Evolutionary conservation across 2,888 invertebrate genomes (phyloP), one percentile per base, ranked within the genome.

Genomic region (Helicoverpa assulta): DNA sequence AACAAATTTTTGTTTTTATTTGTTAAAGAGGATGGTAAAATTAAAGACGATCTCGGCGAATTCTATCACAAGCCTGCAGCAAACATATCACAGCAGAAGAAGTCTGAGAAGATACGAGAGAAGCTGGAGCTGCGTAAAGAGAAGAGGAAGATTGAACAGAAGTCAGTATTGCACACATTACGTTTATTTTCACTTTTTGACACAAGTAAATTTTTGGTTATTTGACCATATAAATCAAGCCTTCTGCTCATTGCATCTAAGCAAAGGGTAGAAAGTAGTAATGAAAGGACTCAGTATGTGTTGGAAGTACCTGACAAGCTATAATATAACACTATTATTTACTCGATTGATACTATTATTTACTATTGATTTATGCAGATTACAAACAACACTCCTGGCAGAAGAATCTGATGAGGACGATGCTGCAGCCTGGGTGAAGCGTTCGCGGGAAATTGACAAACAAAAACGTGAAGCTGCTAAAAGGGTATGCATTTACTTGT

Each of bases 31-130:
- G 96, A 95, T 73, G 96, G 94, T 76, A 96, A 96, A 81, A 91
- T 96, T 81, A 96, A 95, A 68, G 96, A 96, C 72, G 96, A 96
- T 83, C 91, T 96, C 91, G 98, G 98, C 62, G 98, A 98, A 88
- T 98, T 98, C 94, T 97, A 98, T 87, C 98, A 98, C 91, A 98
- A 98, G 92, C 98, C 98, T 21, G 98, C 98, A 37, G 96, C 96
- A 75, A 98, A 98, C 92, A 94, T 97, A 62, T 96, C 97, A 14
- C 96, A 97, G 37, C 98, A 98, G 87, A 96, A 97, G 71, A 96
- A 97, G 85, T 96, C 97, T 0, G 98, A 99, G 78, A 98, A 98
- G 90, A 90, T 99, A 5, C 97, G 97, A 18, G 98, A 98, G 76
- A 98, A 97, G 87, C 93, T 99, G 5, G 96, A 97, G 54, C 96